A percentile compares a stretch with the other conserved stretches of the same genome.
phyloP scores from a whole-genome alignment of 2,888 invertebrate genomes.

The Pseudolycoriella hygida region DNA sequence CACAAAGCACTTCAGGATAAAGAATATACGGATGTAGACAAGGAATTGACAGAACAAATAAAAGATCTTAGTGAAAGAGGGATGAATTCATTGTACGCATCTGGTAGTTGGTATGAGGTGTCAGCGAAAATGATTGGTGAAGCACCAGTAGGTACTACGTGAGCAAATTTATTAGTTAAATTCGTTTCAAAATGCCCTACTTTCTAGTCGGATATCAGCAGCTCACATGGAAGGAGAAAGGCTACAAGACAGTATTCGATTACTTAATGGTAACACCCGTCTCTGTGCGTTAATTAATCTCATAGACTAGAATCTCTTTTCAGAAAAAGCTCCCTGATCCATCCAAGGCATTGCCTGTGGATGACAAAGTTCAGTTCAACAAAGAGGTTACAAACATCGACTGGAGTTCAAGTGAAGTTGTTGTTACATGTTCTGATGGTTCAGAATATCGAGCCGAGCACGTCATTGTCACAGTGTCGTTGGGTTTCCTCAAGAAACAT shows the following conservation, averaged over 20 bases:
- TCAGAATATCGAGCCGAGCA: slow-evolving; percentile 35
- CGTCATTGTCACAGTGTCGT: slow-evolving; percentile 38
- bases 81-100: slow-evolving; percentile 33
- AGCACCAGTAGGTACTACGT: slow-evolving; percentile 46
- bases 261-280: slow-evolving; percentile 40
- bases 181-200: no score
- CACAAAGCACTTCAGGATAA: slow-evolving; percentile 16
- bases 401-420: not conserved
- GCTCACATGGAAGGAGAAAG: slow-evolving; percentile 56
- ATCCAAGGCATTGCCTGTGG: slow-evolving; percentile 11
- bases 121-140: slow-evolving; percentile 44
- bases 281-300: not conserved
- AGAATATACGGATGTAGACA: slow-evolving; percentile 22
- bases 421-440: slow-evolving; percentile 23
- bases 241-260: slow-evolving; percentile 48
- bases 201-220: slow-evolving; percentile 49
- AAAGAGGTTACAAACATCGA: slow-evolving; percentile 8
- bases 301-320: not conserved
- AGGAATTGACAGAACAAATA: slow-evolving; percentile 30
- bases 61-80: slow-evolving; percentile 40
- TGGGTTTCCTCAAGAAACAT: slow-evolving; percentile 41
- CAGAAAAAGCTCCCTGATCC: slow-evolving; percentile 5
- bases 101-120: slow-evolving; percentile 45
- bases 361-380: slow-evolving; percentile 13
- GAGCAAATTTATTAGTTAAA: no score